Percentiles rank a stretch among this genome's conserved stretches.
Conservation (phyloP, 2,797 vertebrate genomes). For the Anguilla obscura region DNA sequence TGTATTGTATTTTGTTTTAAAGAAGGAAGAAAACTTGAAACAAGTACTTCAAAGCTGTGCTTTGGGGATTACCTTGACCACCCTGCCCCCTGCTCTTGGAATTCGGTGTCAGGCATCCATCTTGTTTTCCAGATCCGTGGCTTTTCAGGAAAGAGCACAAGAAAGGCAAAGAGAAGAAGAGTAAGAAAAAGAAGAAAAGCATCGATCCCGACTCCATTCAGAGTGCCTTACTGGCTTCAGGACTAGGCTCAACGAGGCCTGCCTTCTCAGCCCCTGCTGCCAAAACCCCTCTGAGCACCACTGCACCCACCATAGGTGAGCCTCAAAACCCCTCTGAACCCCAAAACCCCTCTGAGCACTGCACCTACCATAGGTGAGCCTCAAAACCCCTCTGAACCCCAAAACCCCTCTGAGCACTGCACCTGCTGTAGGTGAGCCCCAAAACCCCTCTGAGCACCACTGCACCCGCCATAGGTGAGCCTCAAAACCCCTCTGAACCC, state of each 20-base stretch:
- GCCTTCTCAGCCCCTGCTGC: conserved; percentile 82
- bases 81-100: background rate
- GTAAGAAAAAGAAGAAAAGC: conserved; percentile 84
- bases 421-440: background rate
- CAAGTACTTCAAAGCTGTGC: no score
- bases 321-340: background rate
- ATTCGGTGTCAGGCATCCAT: background rate
- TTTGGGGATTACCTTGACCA: no score
- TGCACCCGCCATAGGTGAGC: background rate
- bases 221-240: conserved; percentile 99
- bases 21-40: no score
- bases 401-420: background rate
- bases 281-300: conserved; percentile 55
- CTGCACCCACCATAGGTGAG: background rate
- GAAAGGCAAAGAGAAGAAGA: conserved; percentile 89
- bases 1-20: no score
- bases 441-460: background rate
- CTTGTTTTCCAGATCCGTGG: conserved; percentile 84
- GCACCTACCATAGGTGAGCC: background rate
- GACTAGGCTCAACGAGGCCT: conserved; percentile 89
- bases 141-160: conserved; percentile 97
- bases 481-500: background rate
- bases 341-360: background rate
- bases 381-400: background rate
- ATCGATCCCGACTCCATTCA: conserved; percentile 99